Evolutionary conservation across 2,113 vertebrate species (phyloP).

Genomic region (Apodemus sylvaticus): DNA sequence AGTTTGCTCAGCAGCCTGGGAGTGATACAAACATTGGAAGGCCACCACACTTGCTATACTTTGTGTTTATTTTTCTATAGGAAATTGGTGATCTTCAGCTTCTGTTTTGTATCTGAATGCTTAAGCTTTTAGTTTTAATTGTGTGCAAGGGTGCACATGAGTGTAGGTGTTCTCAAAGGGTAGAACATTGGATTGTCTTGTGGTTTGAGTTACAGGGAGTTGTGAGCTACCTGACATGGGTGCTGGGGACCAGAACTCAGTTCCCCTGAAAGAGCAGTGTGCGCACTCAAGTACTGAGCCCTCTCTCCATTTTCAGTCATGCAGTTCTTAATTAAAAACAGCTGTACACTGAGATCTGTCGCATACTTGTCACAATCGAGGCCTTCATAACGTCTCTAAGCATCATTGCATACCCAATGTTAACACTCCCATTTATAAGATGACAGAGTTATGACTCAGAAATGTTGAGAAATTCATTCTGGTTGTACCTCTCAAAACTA

Average conservation of each 20-base stretch:
- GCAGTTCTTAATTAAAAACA: neutral
- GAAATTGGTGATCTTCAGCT: conserved; percentile 1
- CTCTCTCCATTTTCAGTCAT: neutral
- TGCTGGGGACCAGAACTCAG: neutral
- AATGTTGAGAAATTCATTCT: neutral
- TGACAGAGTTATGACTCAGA: neutral
- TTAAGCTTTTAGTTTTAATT: neutral
- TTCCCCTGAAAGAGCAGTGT: neutral
- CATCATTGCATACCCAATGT: neutral
- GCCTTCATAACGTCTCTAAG: conserved; percentile 11
- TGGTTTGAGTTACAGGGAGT: neutral
- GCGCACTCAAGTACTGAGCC: neutral
- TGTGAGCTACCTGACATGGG: neutral
- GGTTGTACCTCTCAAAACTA: neutral
- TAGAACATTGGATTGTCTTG: no score
- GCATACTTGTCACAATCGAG: neutral
- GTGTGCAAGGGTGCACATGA: neutral
- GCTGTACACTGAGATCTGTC: neutral
- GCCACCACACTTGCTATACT: neutral
- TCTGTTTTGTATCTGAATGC: neutral
- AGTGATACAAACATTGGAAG: neutral
- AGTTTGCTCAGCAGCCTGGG: neutral
- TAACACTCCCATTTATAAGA: neutral
- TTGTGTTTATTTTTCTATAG: neutral
- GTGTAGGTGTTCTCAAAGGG: neutral